Evolutionary conservation across 2,888 invertebrate species (phyloP).

Genomic region (Molorchus minor): DNA sequence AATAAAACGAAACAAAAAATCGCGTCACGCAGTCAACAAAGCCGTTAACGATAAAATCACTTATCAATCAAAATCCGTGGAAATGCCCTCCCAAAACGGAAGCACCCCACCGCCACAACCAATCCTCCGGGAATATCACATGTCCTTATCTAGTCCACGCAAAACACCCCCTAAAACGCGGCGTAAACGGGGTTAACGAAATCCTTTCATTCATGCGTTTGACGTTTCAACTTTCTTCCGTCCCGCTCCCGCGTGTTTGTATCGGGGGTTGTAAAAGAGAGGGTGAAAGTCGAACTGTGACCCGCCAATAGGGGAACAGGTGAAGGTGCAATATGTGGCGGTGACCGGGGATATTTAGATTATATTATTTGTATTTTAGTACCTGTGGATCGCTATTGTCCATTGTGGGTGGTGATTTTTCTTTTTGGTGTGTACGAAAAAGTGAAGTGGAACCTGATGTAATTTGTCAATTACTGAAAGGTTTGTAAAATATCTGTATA

Average conservation of each 20-base stretch:
- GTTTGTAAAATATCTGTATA: too few relatives aligned
- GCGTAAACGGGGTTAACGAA: conserved; percentile 47
- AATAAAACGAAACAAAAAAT: not conserved
- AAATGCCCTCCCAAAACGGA: conserved; percentile 32
- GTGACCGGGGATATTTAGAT: conserved; percentile 52
- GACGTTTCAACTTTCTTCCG: conserved; percentile 45
- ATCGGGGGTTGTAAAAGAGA: conserved; percentile 41
- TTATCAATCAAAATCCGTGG: conserved; percentile 44
- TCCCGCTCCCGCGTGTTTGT: conserved; percentile 31
- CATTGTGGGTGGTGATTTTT: conserved; percentile 16
- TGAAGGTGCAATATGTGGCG: conserved; percentile 57
- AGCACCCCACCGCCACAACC: conserved; percentile 44
- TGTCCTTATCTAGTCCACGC: conserved; percentile 28
- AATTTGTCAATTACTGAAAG: too few relatives aligned
- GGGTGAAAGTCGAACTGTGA: conserved; percentile 43
- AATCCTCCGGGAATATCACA: conserved; percentile 37
- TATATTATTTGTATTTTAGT: conserved; percentile 42
- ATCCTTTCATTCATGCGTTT: conserved; percentile 46
- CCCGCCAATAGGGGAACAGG: conserved; percentile 56
- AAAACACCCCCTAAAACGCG: conserved; percentile 28
- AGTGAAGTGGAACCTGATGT: not conserved
- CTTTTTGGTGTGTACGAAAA: not conserved
- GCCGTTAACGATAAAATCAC: conserved; percentile 40
- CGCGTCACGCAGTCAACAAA: not conserved
- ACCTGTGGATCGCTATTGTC: conserved; percentile 44